phyloP scores from a whole-genome alignment of 2,888 invertebrate species.

The Macrostomum cliftonense region DNA sequence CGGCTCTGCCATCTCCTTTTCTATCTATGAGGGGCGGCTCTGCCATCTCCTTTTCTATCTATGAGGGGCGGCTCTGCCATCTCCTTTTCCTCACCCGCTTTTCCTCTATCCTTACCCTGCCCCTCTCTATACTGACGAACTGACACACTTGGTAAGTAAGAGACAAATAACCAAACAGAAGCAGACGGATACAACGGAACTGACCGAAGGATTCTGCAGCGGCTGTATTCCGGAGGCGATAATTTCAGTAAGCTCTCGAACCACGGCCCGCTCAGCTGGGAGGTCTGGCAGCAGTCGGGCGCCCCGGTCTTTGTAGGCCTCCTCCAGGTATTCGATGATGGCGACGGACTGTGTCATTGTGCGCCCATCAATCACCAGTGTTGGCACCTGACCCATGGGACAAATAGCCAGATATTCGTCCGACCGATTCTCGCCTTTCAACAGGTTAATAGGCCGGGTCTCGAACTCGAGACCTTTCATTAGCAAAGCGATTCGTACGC shows the following conservation, averaged over 20 bases:
- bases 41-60: too few species aligned
- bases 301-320: constrained; percentile 56
- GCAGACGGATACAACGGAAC: not conserved
- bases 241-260: constrained; percentile 67
- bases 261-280: constrained; percentile 55
- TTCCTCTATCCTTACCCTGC: too few species aligned
- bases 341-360: constrained; percentile 45
- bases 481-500: constrained; percentile 24
- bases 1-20: too few species aligned
- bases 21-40: too few species aligned
- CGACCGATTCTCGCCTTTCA: too few species aligned
- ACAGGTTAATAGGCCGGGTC: too few species aligned
- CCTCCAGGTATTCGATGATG: constrained; percentile 86
- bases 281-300: constrained; percentile 69
- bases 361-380: constrained; percentile 54
- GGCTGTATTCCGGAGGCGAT: constrained; percentile 89
- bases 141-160: not conserved
- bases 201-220: constrained; percentile 68
- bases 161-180: not conserved
- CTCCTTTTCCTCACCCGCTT: too few species aligned
- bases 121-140: not conserved
- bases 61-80: too few species aligned
- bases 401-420: constrained; percentile 61
- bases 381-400: constrained; percentile 85
- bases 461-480: not conserved